Evolutionary conservation across 2,797 vertebrate genomes (phyloP).

Genomic region (Chromis chromis): DNA sequence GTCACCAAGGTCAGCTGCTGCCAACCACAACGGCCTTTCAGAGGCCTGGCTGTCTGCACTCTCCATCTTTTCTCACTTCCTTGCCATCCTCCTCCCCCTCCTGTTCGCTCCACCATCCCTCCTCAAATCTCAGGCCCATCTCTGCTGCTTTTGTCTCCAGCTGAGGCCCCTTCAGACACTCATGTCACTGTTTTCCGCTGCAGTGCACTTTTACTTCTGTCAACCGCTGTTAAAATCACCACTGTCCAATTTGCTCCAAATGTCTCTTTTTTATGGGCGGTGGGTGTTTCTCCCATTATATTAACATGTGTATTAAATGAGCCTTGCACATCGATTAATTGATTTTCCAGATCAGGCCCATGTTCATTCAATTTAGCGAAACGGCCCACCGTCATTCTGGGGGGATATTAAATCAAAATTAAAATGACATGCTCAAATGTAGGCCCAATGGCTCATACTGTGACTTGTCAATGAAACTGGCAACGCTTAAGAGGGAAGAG

Average conservation of each 20-base stretch:
- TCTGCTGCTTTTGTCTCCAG: slow-evolving; percentile 77
- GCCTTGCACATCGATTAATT: slow-evolving; percentile 72
- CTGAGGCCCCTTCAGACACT: slow-evolving; percentile 74
- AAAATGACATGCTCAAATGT: slow-evolving; percentile 75
- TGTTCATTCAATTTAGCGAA: slow-evolving; percentile 75
- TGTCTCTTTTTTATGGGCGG: slow-evolving; percentile 59
- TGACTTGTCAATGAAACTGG: slow-evolving; percentile 63
- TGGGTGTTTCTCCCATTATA: slow-evolving; percentile 68
- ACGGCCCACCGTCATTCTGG: slow-evolving; percentile 50
- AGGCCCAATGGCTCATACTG: slow-evolving; percentile 55
- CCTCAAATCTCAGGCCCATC: slow-evolving; percentile 64
- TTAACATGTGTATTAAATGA: slow-evolving; percentile 78
- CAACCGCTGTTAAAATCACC: slow-evolving; percentile 73
- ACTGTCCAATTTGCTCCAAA: slow-evolving; percentile 73
- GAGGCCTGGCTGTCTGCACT: slow-evolving; percentile 73
- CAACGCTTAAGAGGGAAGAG: slow-evolving; percentile 54
- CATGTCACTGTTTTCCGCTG: slow-evolving; percentile 71
- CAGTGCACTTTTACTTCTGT: slow-evolving; percentile 74
- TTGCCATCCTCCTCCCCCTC: slow-evolving; percentile 44
- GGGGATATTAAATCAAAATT: slow-evolving; percentile 78
- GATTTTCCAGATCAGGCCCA: slow-evolving; percentile 78
- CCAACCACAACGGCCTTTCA: slow-evolving; percentile 82
- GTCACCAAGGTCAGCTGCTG: slow-evolving; percentile 85
- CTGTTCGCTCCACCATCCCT: slow-evolving; percentile 51
- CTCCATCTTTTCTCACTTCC: slow-evolving; percentile 70